phyloP scores from a whole-genome alignment of 2,888 invertebrate species.

The Erannis defoliaria region DNA sequence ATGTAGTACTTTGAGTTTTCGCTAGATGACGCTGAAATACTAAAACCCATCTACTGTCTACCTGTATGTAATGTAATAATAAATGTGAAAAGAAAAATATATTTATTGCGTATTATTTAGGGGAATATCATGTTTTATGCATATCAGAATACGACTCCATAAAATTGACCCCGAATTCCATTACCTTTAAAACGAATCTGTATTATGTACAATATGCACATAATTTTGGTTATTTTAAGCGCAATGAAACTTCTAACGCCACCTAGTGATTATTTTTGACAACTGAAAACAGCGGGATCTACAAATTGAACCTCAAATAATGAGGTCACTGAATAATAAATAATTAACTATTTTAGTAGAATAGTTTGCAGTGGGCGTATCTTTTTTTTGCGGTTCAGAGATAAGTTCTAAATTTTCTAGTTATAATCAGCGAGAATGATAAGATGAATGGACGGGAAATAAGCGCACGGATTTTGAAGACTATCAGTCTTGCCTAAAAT shows the following conservation, averaged over 20 bases:
- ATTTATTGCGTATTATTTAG: background rate
- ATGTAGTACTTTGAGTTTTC: background rate
- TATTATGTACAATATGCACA: background rate
- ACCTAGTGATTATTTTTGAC: conserved; percentile 5
- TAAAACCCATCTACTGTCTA: background rate
- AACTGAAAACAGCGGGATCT: background rate
- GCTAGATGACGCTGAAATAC: conserved; percentile 15
- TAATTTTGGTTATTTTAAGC: background rate
- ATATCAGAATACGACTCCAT: background rate
- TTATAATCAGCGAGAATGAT: too few species aligned
- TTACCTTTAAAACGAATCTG: background rate
- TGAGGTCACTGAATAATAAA: background rate
- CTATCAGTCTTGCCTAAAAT: too few species aligned
- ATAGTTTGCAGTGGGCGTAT: too few species aligned
- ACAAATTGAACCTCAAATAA: background rate
- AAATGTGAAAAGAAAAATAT: background rate
- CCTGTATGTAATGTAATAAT: background rate
- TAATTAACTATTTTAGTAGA: background rate
- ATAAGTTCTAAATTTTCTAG: too few species aligned
- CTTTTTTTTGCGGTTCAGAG: too few species aligned
- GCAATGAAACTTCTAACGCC: conserved; percentile 7
- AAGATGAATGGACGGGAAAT: too few species aligned
- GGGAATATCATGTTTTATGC: too few species aligned
- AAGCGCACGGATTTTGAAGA: too few species aligned
- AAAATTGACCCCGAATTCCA: too few species aligned